Percentiles rank a stretch among this genome's conserved stretches.
These are phyloP conservation scores for Drosophila bifasciata DNA, from an alignment of 1,140 invertebrate genomes.

Conservation along the genomic window DNA sequence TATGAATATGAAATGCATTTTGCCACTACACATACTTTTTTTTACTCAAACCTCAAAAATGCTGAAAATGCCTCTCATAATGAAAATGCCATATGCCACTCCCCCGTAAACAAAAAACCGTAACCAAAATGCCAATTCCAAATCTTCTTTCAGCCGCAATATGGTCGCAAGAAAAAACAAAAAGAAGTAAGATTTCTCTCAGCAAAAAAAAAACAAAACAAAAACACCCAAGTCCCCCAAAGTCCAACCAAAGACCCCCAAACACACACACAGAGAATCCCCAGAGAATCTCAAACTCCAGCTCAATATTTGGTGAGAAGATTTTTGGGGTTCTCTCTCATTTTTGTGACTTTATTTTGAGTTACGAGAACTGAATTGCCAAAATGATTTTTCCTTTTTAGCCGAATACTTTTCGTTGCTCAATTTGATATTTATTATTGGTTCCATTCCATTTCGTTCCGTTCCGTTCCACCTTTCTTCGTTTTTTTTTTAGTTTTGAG, in stretches of 20 bases:
- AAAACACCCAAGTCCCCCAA: conserved; percentile 16
- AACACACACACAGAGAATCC: conserved; percentile 20
- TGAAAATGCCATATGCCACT: conserved; percentile 50
- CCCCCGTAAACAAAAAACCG: conserved; percentile 8
- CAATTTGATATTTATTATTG: conserved; percentile 4
- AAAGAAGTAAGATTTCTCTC: conserved; percentile 94
- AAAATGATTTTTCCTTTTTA: conserved; percentile 46
- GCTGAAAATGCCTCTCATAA: conserved; percentile 39
- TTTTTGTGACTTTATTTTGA: conserved; percentile 41
- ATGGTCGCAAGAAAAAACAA: conserved; percentile 97
- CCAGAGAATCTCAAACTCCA: conserved; percentile 24
- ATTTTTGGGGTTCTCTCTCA: conserved; percentile 39
- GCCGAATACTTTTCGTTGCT: conserved; percentile 39
- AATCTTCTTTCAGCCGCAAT: conserved; percentile 85
- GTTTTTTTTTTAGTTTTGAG: too few species aligned
- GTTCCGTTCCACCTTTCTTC: conserved; percentile 13
- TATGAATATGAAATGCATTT: conserved; percentile 21
- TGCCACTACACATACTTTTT: conserved; percentile 38
- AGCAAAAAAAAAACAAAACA: conserved; percentile 47
- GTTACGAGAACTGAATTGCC: conserved; percentile 58
- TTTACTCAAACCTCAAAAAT: conserved; percentile 52
- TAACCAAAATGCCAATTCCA: conserved; percentile 74
- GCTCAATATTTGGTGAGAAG: conserved; percentile 41
- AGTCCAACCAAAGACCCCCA: conserved; percentile 13
- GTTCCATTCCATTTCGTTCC: conserved; percentile 1